Conservation (phyloP, 2,888 invertebrate genomes). For the Bedellia somnulentella region DNA sequence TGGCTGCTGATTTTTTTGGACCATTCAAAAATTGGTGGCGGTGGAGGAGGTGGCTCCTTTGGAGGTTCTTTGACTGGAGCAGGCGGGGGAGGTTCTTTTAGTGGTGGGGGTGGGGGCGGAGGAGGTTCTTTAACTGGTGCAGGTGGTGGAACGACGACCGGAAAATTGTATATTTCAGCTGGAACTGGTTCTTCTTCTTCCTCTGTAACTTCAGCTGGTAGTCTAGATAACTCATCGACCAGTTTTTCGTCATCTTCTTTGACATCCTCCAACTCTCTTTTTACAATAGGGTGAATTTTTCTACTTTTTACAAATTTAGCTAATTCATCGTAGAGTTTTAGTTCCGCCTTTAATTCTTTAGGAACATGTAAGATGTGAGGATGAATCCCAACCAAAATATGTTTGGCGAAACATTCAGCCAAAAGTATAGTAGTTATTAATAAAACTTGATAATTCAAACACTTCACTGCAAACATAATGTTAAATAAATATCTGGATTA, state of each 20-base stretch:
- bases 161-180: not conserved
- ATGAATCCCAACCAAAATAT: too few relatives aligned
- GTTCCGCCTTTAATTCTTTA: too few relatives aligned
- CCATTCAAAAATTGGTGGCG: not conserved
- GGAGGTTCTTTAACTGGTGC: too few relatives aligned
- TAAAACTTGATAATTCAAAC: not conserved
- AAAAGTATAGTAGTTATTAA: too few relatives aligned
- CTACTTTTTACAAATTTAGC: too few relatives aligned
- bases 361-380: too few relatives aligned
- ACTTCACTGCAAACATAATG: not conserved
- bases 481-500: too few relatives aligned
- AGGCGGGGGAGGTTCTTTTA: slow-evolving; percentile 1
- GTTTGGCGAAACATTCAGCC: too few relatives aligned
- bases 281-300: not conserved
- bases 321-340: too few relatives aligned
- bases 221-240: not conserved
- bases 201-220: not conserved
- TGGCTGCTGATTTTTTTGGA: not conserved
- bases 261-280: not conserved
- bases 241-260: too few relatives aligned
- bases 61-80: slow-evolving; percentile 2
- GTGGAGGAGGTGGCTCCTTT: slow-evolving; percentile 1
- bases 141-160: slow-evolving; percentile 4
- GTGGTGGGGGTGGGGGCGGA: slow-evolving; percentile 4
- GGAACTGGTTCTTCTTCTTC: not conserved